These are phyloP conservation scores for Dipodomys merriami DNA, from an alignment of 2,113 vertebrate genomes.

Conservation along the genomic window DNA sequence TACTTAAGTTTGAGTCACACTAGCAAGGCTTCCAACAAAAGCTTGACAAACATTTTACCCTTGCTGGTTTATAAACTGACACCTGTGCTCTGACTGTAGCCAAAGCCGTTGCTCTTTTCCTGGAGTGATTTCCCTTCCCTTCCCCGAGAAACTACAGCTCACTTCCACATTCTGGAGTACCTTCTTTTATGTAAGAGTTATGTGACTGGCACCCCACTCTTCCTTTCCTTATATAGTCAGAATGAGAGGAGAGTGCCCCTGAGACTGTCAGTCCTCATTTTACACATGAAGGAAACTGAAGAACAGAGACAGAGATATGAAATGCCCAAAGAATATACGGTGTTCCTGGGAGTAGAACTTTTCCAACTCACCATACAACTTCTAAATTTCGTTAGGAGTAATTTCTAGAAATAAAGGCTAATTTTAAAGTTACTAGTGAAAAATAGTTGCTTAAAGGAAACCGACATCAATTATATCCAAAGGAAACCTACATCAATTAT, in stretches of 20 bases:
- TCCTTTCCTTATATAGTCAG: background rate
- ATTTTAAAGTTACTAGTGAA: slow-evolving; percentile 17
- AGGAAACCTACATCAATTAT: slow-evolving; percentile 10
- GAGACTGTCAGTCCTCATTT: background rate
- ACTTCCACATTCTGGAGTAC: background rate
- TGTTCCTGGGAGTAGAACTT: background rate
- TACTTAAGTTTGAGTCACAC: background rate
- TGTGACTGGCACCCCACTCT: background rate
- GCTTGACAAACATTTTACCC: background rate
- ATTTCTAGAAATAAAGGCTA: slow-evolving; percentile 35
- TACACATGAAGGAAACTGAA: background rate
- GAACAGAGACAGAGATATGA: background rate
- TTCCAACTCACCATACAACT: background rate
- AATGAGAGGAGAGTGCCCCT: background rate
- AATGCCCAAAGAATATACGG: background rate
- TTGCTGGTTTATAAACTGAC: background rate
- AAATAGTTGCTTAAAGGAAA: slow-evolving; percentile 10
- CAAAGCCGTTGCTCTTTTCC: background rate
- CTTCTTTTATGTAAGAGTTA: background rate
- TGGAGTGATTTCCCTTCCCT: background rate
- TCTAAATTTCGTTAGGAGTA: background rate
- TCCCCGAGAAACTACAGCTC: background rate
- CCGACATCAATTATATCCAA: background rate
- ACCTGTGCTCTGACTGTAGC: background rate
- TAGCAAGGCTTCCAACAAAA: background rate